Base-by-base conservation (phyloP, 2,113 vertebrate genomes). In the Podiceps cristatus region DNA sequence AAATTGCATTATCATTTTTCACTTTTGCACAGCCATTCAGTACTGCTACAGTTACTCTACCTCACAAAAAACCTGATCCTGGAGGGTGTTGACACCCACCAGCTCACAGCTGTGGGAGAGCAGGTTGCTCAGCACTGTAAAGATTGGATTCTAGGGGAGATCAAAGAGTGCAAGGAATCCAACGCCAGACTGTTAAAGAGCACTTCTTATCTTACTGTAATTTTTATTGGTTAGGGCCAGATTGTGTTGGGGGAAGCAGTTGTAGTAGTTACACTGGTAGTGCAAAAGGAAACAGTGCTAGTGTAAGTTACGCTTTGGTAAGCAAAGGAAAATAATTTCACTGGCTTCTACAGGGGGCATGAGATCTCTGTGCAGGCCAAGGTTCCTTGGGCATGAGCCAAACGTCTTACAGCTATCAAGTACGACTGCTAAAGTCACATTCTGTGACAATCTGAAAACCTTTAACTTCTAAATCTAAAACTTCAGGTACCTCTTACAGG, bases 1-100 rank as follows among this genome's bases (percentile, higher is more conserved):
- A 98, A 94, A 96, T 31, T 60, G 37, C 68, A 87, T 88, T 40
- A 80, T 94, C 7, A 29, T 52, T 90, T 93, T 92, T 81, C 60
- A 33, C 50, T 72, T 66, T 59, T 75, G 35, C 0, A 0, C 47
- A 86, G 24, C 77, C 64, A 50, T 44, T 95, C 68, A 66, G 7
- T 56, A 27, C 78, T 93, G 90, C 67, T 55, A 5, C 74, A 56
- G 28, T 94, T 78, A 72, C 50, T 67, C 64, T 92, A 0, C 42
- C 56, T 62, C 40, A 19, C 71, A 59, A 76, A 73, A 72, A 66
- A 52, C 19, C 50, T 82, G 56, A 24, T 53, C 42, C 58, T 85
- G n/a, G 53, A 88, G 76, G 56, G 49, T 12, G 1, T 7, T 83
- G 62, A 16, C 66, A 33, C 33, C 37, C 11, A 2, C 45, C 59